Conservation (phyloP, 2,797 vertebrate species). For the Cuculus canorus region DNA sequence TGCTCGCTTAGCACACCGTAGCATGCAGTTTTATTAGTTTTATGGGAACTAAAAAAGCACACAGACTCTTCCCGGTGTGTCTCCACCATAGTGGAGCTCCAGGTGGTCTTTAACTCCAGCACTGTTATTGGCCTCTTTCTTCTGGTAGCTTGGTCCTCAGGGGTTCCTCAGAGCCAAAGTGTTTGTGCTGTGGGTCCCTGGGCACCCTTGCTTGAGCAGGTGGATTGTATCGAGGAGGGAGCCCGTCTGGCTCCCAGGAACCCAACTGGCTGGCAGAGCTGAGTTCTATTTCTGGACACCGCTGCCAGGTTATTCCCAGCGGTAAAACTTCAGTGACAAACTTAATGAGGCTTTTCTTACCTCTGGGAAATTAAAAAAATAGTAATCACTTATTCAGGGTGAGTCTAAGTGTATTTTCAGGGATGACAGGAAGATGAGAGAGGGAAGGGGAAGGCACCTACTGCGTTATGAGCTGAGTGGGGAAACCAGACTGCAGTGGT, state of each 20-base stretch:
- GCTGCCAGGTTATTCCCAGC: background rate
- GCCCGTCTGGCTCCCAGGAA: background rate
- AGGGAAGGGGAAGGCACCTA: background rate
- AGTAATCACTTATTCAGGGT: background rate
- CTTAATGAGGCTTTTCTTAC: background rate
- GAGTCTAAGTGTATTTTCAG: background rate
- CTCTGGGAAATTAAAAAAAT: background rate
- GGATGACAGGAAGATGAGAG: background rate
- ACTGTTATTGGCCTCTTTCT: constrained; percentile 9
- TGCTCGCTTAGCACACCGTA: background rate
- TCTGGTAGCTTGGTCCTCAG: background rate
- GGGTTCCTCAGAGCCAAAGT: background rate
- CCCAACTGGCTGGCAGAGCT: background rate
- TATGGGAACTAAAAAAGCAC: background rate
- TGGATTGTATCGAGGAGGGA: background rate
- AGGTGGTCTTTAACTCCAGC: background rate
- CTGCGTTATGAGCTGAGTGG: background rate
- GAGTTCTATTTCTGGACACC: constrained; percentile 21
- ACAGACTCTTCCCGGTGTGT: background rate
- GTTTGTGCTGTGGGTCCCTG: background rate
- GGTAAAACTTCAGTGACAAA: background rate
- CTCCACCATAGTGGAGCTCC: too few relatives aligned
- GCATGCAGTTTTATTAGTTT: background rate
- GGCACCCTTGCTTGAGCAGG: background rate
- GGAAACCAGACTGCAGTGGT: fast-evolving